Evolutionary conservation across 1,140 invertebrate species (phyloP), one percentile per base, ranked within the genome.

Genomic region (Eueides isabella): DNA sequence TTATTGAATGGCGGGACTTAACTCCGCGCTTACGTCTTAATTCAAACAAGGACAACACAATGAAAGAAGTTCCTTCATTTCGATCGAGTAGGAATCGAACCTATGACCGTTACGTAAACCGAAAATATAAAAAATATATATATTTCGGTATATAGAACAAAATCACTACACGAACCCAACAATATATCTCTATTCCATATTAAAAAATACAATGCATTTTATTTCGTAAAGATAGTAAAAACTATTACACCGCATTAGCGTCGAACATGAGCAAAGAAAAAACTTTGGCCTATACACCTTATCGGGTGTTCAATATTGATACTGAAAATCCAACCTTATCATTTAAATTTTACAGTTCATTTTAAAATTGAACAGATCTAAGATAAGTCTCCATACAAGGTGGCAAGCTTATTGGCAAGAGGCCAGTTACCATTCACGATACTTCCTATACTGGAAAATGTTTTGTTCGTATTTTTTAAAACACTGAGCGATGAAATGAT

Each of bases 241-340:
- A 63, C 73, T 68, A 76, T 80, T 83, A 81, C 72, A 76, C 77
- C 72, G 79, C 77, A 81, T 83, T 81, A 83, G 74, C 78, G 77
- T 78, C 70, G 69, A 80, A 80, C 78, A 80, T 82, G 80, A 79
- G 77, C 77, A 81, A 81, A 81, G 81, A 83, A 78, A 83, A 75
- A 64, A 74, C 55, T 70, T 61, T 65, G 44, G 72, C 61, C 67
- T 61, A 62, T 67, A 65, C 69, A 68, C 67, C 67, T 74, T 74
- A 74, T 74, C 67, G 63, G 30, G 31, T 63, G 41, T 38, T 29
- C 29, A 19, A 35, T 26, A 9, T 9, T 44, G 31, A 11, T 5
- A 19, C 11, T 11, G 16, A 5, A 65, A 61, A 70, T 64, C 23
- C 16, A 33, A 33, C 67, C 67, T 29, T 74, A 67, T 16, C n/a